Evolutionary conservation across 2,113 vertebrate genomes (phyloP), one percentile per base, ranked within the genome.

Genomic region (Halichoeres trimaculatus): DNA sequence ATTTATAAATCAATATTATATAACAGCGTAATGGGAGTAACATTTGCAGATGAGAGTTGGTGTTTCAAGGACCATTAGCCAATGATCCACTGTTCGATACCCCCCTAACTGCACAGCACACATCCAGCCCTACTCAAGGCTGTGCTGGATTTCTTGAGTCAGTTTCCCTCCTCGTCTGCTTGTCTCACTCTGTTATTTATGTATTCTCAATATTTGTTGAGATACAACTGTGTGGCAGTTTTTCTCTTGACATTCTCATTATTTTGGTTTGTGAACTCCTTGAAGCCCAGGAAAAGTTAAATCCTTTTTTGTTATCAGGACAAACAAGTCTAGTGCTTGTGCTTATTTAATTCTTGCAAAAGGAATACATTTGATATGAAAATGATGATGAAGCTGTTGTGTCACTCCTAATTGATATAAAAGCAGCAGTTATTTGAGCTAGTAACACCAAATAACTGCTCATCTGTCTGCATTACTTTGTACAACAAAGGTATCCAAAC

Each of bases 61-160:
- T 24, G 74, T 19, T 61, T 61, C 13, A 48, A n/a, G 51, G 34
- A 23, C 41, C 52, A 63, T 77, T 70, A 77, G 57, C 19, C 74
- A 56, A 41, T 41, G 34, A 63, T 63, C 38, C 20, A n/a, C 30
- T 1, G 2, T 52, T 43, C 34, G 50, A 5, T 22, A 57, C 30
- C 30, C 30, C 3, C 30, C 30, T 4, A 3, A 3, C 30, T 30
- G 30, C 30, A 4, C 30, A 30, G 20, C 13, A 50, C 30, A 24
- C 24, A 10, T 19, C 10, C 10, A 16, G 8, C 24, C 16, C 13
- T 11, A 0, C 34, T 54, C n/a, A 0, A n/a, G 43, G 16, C 35
- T 2, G 8, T 48, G 41, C 60, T 19, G 23, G 4, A 30, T 10
- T n/a, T 35, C 52, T 34, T 19, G 0, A 26, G 19, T 41, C 40